These are phyloP conservation scores for Portevinia maculata DNA, from an alignment of 2,888 invertebrate species.

Conservation along the genomic window DNA sequence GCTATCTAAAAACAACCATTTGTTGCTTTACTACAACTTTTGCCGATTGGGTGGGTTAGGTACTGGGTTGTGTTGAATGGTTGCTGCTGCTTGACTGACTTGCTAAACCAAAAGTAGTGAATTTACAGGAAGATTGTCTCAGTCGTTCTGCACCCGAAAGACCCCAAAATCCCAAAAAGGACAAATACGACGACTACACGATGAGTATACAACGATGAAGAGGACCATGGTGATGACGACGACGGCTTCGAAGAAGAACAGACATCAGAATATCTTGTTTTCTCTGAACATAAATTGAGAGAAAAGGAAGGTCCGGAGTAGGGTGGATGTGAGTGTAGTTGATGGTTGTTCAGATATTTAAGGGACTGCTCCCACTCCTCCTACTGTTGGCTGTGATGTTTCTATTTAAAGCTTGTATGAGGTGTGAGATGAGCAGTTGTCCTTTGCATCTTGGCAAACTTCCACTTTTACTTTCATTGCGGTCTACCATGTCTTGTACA, in stretches of 20 bases:
- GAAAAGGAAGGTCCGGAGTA: slow-evolving; percentile 35
- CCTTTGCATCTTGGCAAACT: slow-evolving; percentile 70
- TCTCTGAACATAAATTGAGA: slow-evolving; percentile 68
- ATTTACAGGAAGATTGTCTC: slow-evolving; percentile 71
- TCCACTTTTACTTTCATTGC: slow-evolving; percentile 73
- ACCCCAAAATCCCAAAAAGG: slow-evolving; percentile 61
- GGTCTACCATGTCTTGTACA: slow-evolving; percentile 63
- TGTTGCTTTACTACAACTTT: slow-evolving; percentile 60
- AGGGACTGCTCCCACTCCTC: slow-evolving; percentile 34
- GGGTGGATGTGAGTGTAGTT: slow-evolving; percentile 63
- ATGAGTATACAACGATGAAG: slow-evolving; percentile 52
- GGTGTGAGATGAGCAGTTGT: slow-evolving; percentile 67
- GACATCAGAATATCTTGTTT: slow-evolving; percentile 74
- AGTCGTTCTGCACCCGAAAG: slow-evolving; percentile 48
- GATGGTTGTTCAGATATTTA: slow-evolving; percentile 69
- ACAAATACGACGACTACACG: slow-evolving; percentile 62
- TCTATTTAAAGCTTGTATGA: slow-evolving; percentile 70
- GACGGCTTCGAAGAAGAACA: slow-evolving; percentile 69
- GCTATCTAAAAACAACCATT: slow-evolving; percentile 73
- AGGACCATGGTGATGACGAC: slow-evolving; percentile 69
- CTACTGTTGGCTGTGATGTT: slow-evolving; percentile 44
- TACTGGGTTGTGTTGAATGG: slow-evolving; percentile 32
- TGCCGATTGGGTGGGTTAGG: slow-evolving; percentile 4
- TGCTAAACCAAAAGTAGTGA: slow-evolving; percentile 70
- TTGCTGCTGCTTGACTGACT: slow-evolving; percentile 63